Percentiles rank a stretch among this genome's conserved stretches.
phyloP scores from a whole-genome alignment of 2,888 invertebrate genomes.

The Lagria hirta region DNA sequence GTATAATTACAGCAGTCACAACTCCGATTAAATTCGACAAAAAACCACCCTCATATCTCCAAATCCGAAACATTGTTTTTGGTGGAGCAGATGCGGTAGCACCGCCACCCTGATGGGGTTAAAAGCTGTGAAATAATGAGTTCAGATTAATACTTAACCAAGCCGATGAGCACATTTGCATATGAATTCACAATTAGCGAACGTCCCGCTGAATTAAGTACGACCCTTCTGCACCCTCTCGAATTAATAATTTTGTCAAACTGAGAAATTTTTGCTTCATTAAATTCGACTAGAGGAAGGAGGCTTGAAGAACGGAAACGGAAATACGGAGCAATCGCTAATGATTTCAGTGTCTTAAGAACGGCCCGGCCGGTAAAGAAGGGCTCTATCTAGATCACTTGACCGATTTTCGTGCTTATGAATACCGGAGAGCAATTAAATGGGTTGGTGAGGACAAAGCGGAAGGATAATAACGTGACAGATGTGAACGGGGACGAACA shows the following conservation, averaged over 20 bases:
- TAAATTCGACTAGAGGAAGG: too few species aligned
- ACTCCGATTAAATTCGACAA: constrained; percentile 25
- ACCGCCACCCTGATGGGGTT: constrained; percentile 46
- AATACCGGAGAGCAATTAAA: constrained; percentile 32
- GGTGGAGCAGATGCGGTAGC: constrained; percentile 42
- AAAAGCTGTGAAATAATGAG: constrained; percentile 55
- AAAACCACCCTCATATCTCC: constrained; percentile 35
- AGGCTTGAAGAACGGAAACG: constrained; percentile 9
- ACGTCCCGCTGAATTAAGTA: constrained; percentile 46
- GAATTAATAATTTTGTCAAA: constrained; percentile 7
- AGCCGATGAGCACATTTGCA: constrained; percentile 53
- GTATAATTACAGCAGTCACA: constrained; percentile 25
- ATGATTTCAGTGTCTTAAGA: constrained; percentile 9
- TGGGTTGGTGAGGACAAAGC: constrained; percentile 30
- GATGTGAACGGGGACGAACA: constrained; percentile 41
- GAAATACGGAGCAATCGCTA: constrained; percentile 10
- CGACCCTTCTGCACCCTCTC: constrained; percentile 20
- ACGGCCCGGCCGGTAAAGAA: constrained; percentile 1
- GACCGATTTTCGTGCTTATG: constrained; percentile 32
- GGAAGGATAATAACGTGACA: constrained; percentile 39
- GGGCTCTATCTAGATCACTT: constrained; percentile 23
- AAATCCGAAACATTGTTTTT: constrained; percentile 46
- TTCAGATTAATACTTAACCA: constrained; percentile 53
- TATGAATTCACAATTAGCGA: constrained; percentile 56
- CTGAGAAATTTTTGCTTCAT: not conserved